These are phyloP conservation scores for Parazoanthus darwini DNA, from an alignment of 92 coral and sea anemone genomes.

Conservation along the genomic window DNA sequence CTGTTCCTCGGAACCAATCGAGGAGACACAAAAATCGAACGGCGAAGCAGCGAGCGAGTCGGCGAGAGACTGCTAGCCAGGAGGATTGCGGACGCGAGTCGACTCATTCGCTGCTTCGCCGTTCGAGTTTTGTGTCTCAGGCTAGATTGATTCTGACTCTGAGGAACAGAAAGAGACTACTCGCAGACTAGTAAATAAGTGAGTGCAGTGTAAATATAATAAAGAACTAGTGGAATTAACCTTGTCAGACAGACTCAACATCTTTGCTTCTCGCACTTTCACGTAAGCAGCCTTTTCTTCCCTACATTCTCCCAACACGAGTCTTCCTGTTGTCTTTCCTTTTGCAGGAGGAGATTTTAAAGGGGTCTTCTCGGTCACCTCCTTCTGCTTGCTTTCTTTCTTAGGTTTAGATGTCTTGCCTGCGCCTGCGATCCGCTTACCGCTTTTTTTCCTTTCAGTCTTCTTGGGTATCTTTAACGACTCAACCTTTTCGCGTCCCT, in stretches of 20 bases:
- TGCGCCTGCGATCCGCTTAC: conserved; percentile 18
- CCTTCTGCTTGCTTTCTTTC: conserved; percentile 38
- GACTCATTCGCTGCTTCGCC: too few species aligned
- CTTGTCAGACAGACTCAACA: conserved; percentile 74
- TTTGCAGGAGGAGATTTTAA: conserved; percentile 5
- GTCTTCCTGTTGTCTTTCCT: conserved; percentile 3
- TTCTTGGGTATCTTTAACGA: not conserved
- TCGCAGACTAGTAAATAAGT: too few species aligned
- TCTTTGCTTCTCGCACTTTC: conserved; percentile 78
- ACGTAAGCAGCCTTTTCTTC: conserved; percentile 81
- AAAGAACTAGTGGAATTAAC: conserved; percentile 30
- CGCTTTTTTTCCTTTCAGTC: conserved; percentile 22
- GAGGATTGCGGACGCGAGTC: too few species aligned
- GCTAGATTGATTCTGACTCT: too few species aligned
- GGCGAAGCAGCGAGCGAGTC: too few species aligned
- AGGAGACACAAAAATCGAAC: too few species aligned
- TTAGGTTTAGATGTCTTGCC: conserved; percentile 20
- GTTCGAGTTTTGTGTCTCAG: too few species aligned
- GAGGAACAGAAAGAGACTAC: too few species aligned
- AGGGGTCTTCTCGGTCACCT: not conserved
- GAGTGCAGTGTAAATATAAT: too few species aligned
- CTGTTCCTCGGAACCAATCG: too few species aligned
- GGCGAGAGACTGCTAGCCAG: too few species aligned
- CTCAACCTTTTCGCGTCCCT: not conserved
- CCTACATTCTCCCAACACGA: conserved; percentile 56